Base-by-base conservation (phyloP, 2,113 vertebrate genomes). In the Macquaria australasica region DNA sequence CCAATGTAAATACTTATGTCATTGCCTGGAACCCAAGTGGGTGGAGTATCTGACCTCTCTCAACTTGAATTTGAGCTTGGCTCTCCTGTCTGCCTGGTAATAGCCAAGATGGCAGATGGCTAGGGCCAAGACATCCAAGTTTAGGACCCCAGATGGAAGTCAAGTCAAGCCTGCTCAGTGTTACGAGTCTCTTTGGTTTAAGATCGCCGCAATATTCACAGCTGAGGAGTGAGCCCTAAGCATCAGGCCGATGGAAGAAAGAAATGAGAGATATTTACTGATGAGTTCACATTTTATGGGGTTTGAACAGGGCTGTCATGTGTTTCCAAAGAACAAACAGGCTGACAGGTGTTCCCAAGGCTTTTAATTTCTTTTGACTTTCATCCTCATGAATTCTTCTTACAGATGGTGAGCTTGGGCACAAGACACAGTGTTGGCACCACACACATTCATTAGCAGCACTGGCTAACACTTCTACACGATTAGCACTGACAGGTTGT, bases 1-100 rank as follows among this genome's bases (percentile, higher is more conserved):
- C 91, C 90, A 92, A 58, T 81, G 77, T 92, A 94, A 94, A 94
- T 91, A 92, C 74, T 89, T 86, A 64, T 85, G 81, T 93, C 85
- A 92, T 70, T 60, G 80, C 77, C 25, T 81, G 64, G 58, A 63
- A 86, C 81, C 58, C 60, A 37, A 66, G 55, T 75, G 77, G 88
- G 88, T 83, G 87, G 90, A 87, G 74, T 62, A 62, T 48, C 67
- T 91, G 86, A 89, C 81, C 84, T 79, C 67, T 89, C 34, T 73
- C 8, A 11, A 87, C 82, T 59, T 81, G 59, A 82, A 83, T 87
- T 86, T 92, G 79, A 90, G 85, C 85, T 89, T 78, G 83, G 73
- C 78, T 73, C 50, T 20, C 1, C 55, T 55, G 20, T 76, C 50
- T 71, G 43, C 58, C 67, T 53, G 50, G 25, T 34, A 79, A 79